Evolutionary conservation across 2,888 invertebrate species (phyloP), one percentile per base, ranked within the genome.

Genomic region (Melangyna quadrimaculata): DNA sequence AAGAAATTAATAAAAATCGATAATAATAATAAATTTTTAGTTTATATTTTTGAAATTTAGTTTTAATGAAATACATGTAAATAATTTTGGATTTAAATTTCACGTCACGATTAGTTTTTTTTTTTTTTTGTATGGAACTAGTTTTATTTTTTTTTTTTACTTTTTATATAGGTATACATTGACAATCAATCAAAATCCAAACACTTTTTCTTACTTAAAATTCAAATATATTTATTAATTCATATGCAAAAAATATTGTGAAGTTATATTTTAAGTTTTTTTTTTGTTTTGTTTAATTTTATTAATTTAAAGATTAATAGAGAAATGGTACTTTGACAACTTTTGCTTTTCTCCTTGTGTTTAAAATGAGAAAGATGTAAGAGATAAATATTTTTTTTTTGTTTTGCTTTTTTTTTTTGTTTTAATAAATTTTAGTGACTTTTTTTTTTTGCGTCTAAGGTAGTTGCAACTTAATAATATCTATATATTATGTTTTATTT

Each of bases 201-300:
- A 32, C 53, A 63, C 32, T 19, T 29, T 70, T 48, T 71, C n/a
- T n/a, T 19, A 65, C 17, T 22, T 4, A 65, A 65, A 45, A 65
- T 65, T 65, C 17, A 65, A 65, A 45, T 45, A 55, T 65, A 57
- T 75, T 57, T 71, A 71, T 69, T 71, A 57, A n/a, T n/a, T n/a
- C n/a, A n/a, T 81, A 81, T 81, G 75, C 63, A 78, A 78, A 73
- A 78, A 73, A 83, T 55, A 75, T 71, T 65, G 70, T 79, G 73
- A 71, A 80, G 63, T 53, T 69, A 70, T 69, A 74, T 77, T 19
- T 37, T 12, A 61, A 29, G 57, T 53, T 71, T 48, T 71, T 43
- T 57, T 65, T 35, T 37, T 40, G 24, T 81, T 77, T 63, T 12
- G 14, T 74, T 73, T 9, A 37, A 61, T 35, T 40, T 55, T 45